A percentile compares a stretch with the other conserved stretches of the same genome.
Conservation (phyloP, 1,140 invertebrate genomes). For the Pissodes strobi region DNA sequence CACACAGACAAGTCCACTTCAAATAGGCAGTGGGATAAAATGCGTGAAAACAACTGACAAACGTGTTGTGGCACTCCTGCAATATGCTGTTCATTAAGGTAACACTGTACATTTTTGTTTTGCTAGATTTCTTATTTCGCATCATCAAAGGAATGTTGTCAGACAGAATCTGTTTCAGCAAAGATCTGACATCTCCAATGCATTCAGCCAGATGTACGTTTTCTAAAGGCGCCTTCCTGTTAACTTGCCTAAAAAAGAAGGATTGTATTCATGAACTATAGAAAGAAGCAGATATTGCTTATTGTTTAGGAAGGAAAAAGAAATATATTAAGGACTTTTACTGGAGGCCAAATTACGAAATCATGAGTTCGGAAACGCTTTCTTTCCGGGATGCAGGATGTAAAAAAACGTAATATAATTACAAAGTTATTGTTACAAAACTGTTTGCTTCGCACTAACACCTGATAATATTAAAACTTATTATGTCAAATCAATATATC, state of each 20-base stretch:
- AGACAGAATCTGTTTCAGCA: slow-evolving; percentile 82
- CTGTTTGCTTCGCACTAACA: too few relatives aligned
- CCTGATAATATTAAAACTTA: too few relatives aligned
- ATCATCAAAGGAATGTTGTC: slow-evolving; percentile 65
- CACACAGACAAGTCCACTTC: slow-evolving; percentile 91
- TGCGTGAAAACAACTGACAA: slow-evolving; percentile 90
- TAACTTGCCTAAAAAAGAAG: slow-evolving; percentile 58
- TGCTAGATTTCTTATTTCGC: slow-evolving; percentile 45
- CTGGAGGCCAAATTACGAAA: too few relatives aligned
- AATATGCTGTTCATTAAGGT: slow-evolving; percentile 73
- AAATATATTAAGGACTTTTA: too few relatives aligned
- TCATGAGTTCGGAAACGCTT: too few relatives aligned
- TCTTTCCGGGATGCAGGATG: too few relatives aligned
- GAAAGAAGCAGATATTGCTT: too few relatives aligned
- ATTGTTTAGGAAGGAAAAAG: too few relatives aligned
- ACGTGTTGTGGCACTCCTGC: slow-evolving; percentile 88
- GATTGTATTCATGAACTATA: too few relatives aligned
- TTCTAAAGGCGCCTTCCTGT: slow-evolving; percentile 68
- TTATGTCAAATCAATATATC: too few relatives aligned
- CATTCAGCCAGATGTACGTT: slow-evolving; percentile 80
- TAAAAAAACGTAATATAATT: too few relatives aligned
- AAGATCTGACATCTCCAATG: slow-evolving; percentile 81
- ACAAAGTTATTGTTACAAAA: too few relatives aligned
- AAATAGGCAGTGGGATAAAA: slow-evolving; percentile 93
- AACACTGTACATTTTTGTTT: slow-evolving; percentile 33